These are phyloP conservation scores for Semibalanus balanoides DNA, from an alignment of 1,140 invertebrate species.

Conservation along the genomic window DNA sequence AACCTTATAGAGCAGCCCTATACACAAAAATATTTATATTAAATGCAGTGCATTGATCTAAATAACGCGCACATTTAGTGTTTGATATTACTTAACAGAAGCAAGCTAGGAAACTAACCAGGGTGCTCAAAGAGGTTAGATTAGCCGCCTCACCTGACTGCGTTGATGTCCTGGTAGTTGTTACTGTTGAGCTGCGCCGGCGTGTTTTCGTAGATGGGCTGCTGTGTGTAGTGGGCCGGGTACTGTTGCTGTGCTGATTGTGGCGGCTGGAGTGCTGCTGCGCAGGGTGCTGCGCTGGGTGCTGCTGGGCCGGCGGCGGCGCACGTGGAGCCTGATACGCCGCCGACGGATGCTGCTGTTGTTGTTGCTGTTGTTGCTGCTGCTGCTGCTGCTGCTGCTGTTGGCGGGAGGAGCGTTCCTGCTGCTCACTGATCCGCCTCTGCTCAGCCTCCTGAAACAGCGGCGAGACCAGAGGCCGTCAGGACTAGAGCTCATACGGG, in stretches of 20 bases:
- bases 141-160: not conserved
- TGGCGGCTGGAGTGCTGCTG: slow-evolving; percentile 15
- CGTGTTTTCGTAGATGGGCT: not conserved
- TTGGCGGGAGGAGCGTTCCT: slow-evolving; percentile 30
- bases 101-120: too few species aligned
- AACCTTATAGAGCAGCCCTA: too few species aligned
- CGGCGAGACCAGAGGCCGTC: too few species aligned
- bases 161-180: slow-evolving; percentile 1
- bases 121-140: too few species aligned
- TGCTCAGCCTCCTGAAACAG: slow-evolving; percentile 86
- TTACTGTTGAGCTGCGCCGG: slow-evolving; percentile 1
- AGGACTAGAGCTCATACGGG: too few species aligned
- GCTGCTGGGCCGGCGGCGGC: not conserved
- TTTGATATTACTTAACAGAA: too few species aligned
- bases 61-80: too few species aligned
- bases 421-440: slow-evolving; percentile 56
- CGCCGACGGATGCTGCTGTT: not conserved
- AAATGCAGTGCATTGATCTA: too few species aligned
- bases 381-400: slow-evolving; percentile 14
- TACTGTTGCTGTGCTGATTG: slow-evolving; percentile 5
- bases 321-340: not conserved
- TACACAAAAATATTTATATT: too few species aligned
- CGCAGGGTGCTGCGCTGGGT: slow-evolving; percentile 5
- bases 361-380: slow-evolving; percentile 12
- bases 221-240: not conserved